Conservation (phyloP, 1,140 invertebrate genomes). For the Lycorma delicatula region DNA sequence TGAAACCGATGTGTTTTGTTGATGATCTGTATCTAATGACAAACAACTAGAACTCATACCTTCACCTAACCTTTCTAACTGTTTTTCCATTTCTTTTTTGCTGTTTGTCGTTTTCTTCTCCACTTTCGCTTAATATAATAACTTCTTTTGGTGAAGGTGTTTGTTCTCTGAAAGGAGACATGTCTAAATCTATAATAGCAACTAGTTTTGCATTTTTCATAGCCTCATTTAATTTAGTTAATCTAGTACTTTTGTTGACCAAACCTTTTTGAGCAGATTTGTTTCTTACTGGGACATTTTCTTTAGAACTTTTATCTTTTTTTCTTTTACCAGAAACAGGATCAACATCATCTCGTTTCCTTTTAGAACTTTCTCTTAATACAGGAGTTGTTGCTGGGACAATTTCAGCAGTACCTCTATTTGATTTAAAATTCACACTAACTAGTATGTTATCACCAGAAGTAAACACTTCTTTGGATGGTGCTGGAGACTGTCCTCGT, state of each 20-base stretch:
- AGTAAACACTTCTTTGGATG: conserved; percentile 82
- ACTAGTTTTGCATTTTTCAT: conserved; percentile 50
- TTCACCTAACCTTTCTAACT: conserved; percentile 12
- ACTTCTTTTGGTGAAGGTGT: conserved; percentile 68
- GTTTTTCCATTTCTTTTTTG: conserved; percentile 13
- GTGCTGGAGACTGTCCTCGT: conserved; percentile 47
- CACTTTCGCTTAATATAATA: conserved; percentile 73
- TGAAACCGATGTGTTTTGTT: conserved; percentile 2
- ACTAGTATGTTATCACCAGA: conserved; percentile 87
- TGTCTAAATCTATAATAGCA: conserved; percentile 74
- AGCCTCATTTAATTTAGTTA: conserved; percentile 20
- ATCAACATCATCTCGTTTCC: conserved; percentile 34
- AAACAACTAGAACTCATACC: too few relatives aligned
- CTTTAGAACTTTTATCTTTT: conserved; percentile 31
- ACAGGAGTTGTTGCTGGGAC: conserved; percentile 9
- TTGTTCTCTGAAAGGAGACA: conserved; percentile 71
- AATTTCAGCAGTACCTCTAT: conserved; percentile 40
- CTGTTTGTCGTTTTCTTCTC: conserved; percentile 46
- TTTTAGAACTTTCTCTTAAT: conserved; percentile 39
- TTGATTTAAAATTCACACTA: conserved; percentile 70
- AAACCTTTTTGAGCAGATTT: conserved; percentile 9
- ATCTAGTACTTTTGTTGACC: conserved; percentile 16
- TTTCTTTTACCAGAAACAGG: conserved; percentile 37
- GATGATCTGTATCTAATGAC: too few relatives aligned
- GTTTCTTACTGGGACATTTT: conserved; percentile 26